Evolutionary conservation across 1,140 invertebrate species (phyloP), one percentile per base, ranked within the genome.

Genomic region (Prorops nasuta): DNA sequence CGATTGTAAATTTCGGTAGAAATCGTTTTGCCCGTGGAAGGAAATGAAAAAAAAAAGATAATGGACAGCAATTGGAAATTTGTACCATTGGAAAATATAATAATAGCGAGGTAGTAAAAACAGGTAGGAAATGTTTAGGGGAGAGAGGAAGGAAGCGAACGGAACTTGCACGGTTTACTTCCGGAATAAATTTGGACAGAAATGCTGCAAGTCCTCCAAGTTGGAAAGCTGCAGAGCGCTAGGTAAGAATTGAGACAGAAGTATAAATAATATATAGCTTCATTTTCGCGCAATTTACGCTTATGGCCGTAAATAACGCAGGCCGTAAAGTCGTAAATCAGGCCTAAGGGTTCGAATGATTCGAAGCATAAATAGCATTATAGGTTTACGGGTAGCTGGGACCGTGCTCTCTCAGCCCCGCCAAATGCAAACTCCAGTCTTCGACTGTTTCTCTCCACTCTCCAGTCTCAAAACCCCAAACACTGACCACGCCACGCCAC

Each of bases 291-390:
- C 51, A 67, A 63, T 56, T 43, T 44, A 8, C n/a, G 7, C 3
- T 3, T 31, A 6, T 8, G 22, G 37, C 28, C 37, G 34, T 46
- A 58, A 58, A 54, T 58, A 50, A 51, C 8, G 35, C 6, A 3
- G 17, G 50, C 22, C 40, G 44, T 21, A 8, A 34, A 45, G 8
- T 6, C 67, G 52, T 75, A 76, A 76, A 75, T 76, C 63, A 67
- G 43, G n/a, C 22, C 48, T 60, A 62, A 70, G 60, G 54, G 59
- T 16, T 62, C 64, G 59, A 66, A 74, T 74, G 49, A 73, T 75
- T 72, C 53, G 47, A 62, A 45, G 53, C 64, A 63, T 71, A 74
- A 74, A 74, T 71, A 74, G 69, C 63, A 74, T 74, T 71, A 77
- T 74, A 66, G 71, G 64, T 72, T 74, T 75, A 70, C 62, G 41